phyloP scores from a whole-genome alignment of 2,888 invertebrate genomes.

The Cecidostiba fungosa region DNA sequence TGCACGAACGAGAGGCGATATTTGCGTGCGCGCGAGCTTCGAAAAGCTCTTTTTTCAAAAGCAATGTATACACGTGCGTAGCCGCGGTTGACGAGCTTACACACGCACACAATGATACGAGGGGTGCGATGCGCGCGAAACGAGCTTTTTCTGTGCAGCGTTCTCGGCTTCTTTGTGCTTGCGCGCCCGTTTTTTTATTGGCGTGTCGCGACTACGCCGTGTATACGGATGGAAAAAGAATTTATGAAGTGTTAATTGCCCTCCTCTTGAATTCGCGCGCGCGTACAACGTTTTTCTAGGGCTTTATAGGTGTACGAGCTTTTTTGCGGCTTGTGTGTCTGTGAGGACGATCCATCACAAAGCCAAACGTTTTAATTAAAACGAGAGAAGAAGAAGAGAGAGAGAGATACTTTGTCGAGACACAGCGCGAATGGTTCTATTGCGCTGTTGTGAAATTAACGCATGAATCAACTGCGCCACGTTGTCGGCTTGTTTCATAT shows the following conservation, averaged over 20 bases:
- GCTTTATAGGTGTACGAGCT: background rate
- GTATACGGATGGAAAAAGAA: conserved; percentile 2
- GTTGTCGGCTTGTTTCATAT: background rate
- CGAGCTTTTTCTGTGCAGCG: background rate
- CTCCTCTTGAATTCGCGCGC: conserved; percentile 8
- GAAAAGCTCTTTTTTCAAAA: background rate
- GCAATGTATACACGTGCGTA: background rate
- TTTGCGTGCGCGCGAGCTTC: conserved; percentile 16
- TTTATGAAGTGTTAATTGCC: conserved; percentile 40
- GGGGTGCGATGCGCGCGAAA: conserved; percentile 19
- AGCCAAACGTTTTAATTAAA: conserved; percentile 47
- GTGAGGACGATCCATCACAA: background rate
- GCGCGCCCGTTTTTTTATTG: conserved; percentile 32
- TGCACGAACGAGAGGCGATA: conserved; percentile 41
- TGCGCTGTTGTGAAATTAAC: background rate
- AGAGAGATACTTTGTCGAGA: background rate
- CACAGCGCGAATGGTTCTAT: background rate
- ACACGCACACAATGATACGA: background rate
- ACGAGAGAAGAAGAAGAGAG: background rate
- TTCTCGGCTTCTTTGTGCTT: conserved; percentile 5
- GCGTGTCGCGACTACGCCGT: background rate
- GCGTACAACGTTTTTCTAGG: background rate
- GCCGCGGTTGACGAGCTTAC: background rate
- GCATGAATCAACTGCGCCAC: conserved; percentile 28
- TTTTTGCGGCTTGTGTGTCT: background rate